Evolutionary conservation across 2,797 vertebrate genomes (phyloP).

Genomic region (Adelosebastes latens): DNA sequence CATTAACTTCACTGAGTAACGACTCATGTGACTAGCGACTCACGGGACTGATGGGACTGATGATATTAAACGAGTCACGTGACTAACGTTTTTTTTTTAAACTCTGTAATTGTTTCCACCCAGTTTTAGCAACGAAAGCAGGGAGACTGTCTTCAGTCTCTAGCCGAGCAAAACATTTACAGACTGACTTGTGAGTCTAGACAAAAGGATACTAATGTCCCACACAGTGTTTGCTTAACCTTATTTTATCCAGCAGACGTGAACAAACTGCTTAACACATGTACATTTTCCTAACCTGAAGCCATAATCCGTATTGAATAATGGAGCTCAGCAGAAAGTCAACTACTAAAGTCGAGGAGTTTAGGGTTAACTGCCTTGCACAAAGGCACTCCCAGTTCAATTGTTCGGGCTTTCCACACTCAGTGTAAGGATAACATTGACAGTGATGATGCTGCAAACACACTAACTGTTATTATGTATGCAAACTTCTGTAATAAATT

Average conservation of each 20-base stretch:
- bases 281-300: not conserved
- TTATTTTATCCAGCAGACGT: not conserved
- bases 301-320: not conserved
- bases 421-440: not conserved
- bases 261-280: too few relatives aligned
- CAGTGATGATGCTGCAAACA: not conserved
- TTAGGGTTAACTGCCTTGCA: not conserved
- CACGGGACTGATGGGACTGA: too few relatives aligned
- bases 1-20: too few relatives aligned
- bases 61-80: too few relatives aligned
- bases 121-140: not conserved
- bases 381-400: not conserved
- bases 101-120: not conserved
- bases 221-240: not conserved
- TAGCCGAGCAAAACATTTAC: not conserved
- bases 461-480: not conserved
- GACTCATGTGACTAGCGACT: too few relatives aligned
- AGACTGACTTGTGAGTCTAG: not conserved
- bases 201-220: not conserved
- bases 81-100: not conserved
- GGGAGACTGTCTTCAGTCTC: too few relatives aligned
- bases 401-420: not conserved
- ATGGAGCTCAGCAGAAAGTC: not conserved
- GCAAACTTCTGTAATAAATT: not conserved
- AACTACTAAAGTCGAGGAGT: not conserved